A percentile compares a stretch with the other conserved stretches of the same genome.
Evolutionary conservation across 1,140 invertebrate genomes (phyloP).

Genomic region (Danaus plexippus): DNA sequence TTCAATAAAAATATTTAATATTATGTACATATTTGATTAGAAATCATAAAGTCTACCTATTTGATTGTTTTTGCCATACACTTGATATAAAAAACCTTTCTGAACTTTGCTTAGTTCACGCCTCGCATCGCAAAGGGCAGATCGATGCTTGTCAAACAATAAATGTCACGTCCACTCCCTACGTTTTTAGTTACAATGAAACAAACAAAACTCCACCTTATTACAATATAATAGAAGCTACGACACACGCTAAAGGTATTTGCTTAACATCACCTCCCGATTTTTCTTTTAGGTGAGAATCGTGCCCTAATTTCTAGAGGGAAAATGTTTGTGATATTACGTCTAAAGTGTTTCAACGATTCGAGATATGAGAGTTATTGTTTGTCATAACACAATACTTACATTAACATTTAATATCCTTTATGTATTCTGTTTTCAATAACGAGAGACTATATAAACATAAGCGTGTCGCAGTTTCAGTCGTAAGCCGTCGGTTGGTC

Average conservation of each 20-base stretch:
- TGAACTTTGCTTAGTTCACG: slow-evolving; percentile 50
- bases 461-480: too few relatives aligned
- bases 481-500: too few relatives aligned
- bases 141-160: slow-evolving; percentile 70
- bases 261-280: slow-evolving; percentile 31
- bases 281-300: slow-evolving; percentile 62
- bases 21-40: too few relatives aligned
- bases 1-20: too few relatives aligned
- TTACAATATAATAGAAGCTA: slow-evolving; percentile 1
- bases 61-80: too few relatives aligned
- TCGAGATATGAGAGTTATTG: slow-evolving; percentile 14
- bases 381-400: too few relatives aligned
- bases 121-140: slow-evolving; percentile 59
- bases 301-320: slow-evolving; percentile 49
- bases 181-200: slow-evolving; percentile 33
- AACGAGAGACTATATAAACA: too few relatives aligned
- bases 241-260: slow-evolving; percentile 2
- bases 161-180: slow-evolving; percentile 67
- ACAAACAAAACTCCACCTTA: slow-evolving; percentile 14
- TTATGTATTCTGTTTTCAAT: too few relatives aligned
- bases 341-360: slow-evolving; percentile 29
- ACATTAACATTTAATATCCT: too few relatives aligned
- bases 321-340: slow-evolving; percentile 46
- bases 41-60: too few relatives aligned
- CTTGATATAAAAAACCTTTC: slow-evolving; percentile 16